phyloP scores from a whole-genome alignment of 2,113 vertebrate genomes.

The Monopterus albus region DNA sequence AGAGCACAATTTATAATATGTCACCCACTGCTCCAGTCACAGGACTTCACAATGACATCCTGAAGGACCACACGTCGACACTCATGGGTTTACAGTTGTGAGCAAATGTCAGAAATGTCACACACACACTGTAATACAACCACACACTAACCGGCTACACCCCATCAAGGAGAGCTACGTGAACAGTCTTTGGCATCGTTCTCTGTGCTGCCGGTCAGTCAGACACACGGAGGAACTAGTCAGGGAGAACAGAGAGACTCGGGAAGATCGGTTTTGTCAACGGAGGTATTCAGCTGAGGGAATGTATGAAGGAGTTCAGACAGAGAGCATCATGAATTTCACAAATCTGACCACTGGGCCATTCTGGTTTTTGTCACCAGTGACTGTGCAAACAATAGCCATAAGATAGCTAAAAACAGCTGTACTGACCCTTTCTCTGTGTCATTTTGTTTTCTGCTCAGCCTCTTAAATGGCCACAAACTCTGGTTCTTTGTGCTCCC shows the following conservation, averaged over 20 bases:
- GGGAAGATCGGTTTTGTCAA: constrained; percentile 71
- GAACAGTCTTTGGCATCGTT: constrained; percentile 77
- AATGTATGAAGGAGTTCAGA: constrained; percentile 52
- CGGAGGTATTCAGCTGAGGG: constrained; percentile 72
- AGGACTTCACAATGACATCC: constrained; percentile 64
- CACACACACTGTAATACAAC: neutral
- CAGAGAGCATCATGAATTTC: neutral
- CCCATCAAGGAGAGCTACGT: constrained; percentile 61
- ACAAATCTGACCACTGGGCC: too few relatives aligned
- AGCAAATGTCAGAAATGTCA: constrained; percentile 5
- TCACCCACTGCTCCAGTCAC: constrained; percentile 72
- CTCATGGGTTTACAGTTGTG: constrained; percentile 45
- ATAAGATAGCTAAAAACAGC: too few relatives aligned
- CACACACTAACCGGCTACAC: constrained; percentile 56
- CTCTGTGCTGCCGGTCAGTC: constrained; percentile 61
- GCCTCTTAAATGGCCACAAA: too few relatives aligned
- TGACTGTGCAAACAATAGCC: too few relatives aligned
- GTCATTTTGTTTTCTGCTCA: too few relatives aligned
- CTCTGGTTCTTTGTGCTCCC: too few relatives aligned
- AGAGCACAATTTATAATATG: constrained; percentile 67
- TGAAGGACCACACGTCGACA: constrained; percentile 50
- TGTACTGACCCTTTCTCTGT: too few relatives aligned
- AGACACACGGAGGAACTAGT: constrained; percentile 19
- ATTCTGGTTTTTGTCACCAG: too few relatives aligned
- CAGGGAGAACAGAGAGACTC: constrained; percentile 28